These are phyloP conservation scores for Leptogaster cylindrica DNA, from an alignment of 2,888 invertebrate species.

Conservation along the genomic window DNA sequence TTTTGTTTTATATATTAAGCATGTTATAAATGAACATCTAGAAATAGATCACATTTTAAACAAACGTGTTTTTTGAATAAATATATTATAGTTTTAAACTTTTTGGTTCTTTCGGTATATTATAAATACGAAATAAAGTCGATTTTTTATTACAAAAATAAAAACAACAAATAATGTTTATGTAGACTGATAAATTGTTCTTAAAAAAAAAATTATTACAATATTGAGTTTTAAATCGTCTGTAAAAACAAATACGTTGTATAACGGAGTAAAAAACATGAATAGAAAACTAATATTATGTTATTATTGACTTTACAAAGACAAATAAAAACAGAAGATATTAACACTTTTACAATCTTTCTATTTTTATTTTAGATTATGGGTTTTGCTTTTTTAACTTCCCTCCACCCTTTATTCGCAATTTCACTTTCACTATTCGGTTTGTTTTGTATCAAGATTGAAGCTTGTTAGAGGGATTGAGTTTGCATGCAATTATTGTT, in stretches of 20 bases:
- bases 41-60: constrained; percentile 13
- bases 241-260: neutral
- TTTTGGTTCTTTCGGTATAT: constrained; percentile 23
- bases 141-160: constrained; percentile 26
- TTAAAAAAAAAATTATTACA: constrained; percentile 20
- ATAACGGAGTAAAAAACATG: neutral
- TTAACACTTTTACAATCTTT: constrained; percentile 8
- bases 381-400: no score
- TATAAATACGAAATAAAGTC: constrained; percentile 25
- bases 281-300: constrained; percentile 12
- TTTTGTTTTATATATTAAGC: neutral
- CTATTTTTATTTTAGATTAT: no score
- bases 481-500: no score
- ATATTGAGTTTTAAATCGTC: constrained; percentile 2
- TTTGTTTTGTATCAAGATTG: no score
- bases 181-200: constrained; percentile 33
- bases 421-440: no score
- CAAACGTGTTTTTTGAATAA: constrained; percentile 19
- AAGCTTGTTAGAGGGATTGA: no score
- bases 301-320: constrained; percentile 15
- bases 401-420: no score
- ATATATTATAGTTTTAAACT: constrained; percentile 28
- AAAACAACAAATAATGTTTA: constrained; percentile 15
- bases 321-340: constrained; percentile 16
- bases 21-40: constrained; percentile 11